These are phyloP conservation scores for Drosophila formosana DNA, from an alignment of 2,888 invertebrate genomes.

Conservation along the genomic window DNA sequence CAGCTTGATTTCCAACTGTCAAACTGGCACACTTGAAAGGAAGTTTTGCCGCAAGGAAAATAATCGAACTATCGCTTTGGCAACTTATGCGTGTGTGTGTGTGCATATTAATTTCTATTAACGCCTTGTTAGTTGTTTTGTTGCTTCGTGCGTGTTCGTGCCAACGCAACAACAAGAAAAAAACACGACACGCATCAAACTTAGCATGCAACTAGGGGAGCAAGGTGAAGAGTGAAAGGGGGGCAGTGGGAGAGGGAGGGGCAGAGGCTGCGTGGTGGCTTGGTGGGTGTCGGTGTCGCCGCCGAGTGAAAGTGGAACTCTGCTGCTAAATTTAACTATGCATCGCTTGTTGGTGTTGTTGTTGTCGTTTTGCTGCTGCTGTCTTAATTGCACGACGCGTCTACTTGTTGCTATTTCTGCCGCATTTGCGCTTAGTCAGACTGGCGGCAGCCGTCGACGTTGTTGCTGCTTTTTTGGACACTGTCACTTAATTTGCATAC, in stretches of 20 bases:
- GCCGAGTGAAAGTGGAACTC: conserved; percentile 82
- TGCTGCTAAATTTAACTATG: conserved; percentile 81
- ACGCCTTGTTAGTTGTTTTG: conserved; percentile 24
- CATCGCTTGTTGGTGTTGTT: conserved; percentile 44
- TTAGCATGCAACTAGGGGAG: conserved; percentile 46
- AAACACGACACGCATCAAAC: conserved; percentile 48
- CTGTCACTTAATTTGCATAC: conserved; percentile 67
- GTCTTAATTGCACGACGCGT: conserved; percentile 76
- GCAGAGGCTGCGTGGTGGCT: conserved; percentile 31
- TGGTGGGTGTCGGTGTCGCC: conserved; percentile 53
- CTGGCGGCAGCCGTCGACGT: conserved; percentile 53
- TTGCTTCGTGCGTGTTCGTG: conserved; percentile 49
- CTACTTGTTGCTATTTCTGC: conserved; percentile 79
- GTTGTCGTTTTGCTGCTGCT: conserved; percentile 62
- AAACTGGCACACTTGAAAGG: not conserved
- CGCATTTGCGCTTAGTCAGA: conserved; percentile 74
- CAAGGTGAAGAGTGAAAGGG: conserved; percentile 6
- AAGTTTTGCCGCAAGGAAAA: not conserved
- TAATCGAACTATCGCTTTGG: not conserved
- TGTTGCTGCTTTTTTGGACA: conserved; percentile 48
- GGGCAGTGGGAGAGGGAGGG: conserved; percentile 7
- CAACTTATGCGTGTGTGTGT: conserved; percentile 5
- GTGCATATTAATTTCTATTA: conserved; percentile 30
- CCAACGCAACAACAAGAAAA: conserved; percentile 32
- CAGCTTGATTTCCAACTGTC: not conserved